Percentiles rank a stretch among this genome's conserved stretches.
Conservation (phyloP, 1,140 invertebrate genomes). For the Aleiodes sp. region DNA sequence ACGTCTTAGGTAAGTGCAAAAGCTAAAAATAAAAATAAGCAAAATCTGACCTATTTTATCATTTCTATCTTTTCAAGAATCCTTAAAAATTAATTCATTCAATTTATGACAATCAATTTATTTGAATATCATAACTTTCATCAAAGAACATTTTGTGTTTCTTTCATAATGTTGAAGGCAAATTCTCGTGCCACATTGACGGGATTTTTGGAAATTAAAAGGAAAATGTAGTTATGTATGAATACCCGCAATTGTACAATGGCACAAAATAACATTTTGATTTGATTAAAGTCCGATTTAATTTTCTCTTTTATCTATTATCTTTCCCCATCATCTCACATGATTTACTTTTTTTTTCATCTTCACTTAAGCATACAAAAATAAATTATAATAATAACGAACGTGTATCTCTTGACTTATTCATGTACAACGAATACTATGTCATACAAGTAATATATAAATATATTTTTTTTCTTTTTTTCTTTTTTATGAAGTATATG, state of each 20-base stretch:
- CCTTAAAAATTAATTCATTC: background rate
- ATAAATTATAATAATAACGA: constrained; percentile 58
- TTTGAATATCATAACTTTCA: background rate
- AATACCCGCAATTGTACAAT: background rate
- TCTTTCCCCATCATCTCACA: background rate
- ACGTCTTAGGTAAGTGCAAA: constrained; percentile 12
- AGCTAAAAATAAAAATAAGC: constrained; percentile 19
- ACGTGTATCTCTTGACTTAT: constrained; percentile 54
- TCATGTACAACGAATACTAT: constrained; percentile 57
- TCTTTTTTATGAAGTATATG: constrained; percentile 29
- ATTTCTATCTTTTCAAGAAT: background rate
- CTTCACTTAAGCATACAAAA: constrained; percentile 55
- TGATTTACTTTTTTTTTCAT: constrained; percentile 33
- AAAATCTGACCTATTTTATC: background rate
- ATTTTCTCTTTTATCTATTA: background rate
- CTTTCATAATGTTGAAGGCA: background rate
- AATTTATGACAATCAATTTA: background rate
- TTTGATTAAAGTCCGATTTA: background rate
- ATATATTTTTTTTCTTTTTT: constrained; percentile 31
- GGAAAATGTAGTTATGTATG: background rate
- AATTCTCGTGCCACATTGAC: background rate
- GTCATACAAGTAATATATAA: constrained; percentile 45
- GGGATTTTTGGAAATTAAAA: too few species aligned
- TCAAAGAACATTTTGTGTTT: background rate
- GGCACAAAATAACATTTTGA: background rate